Evolutionary conservation across 2,888 invertebrate species (phyloP).

Genomic region (Xylophagus ater): DNA sequence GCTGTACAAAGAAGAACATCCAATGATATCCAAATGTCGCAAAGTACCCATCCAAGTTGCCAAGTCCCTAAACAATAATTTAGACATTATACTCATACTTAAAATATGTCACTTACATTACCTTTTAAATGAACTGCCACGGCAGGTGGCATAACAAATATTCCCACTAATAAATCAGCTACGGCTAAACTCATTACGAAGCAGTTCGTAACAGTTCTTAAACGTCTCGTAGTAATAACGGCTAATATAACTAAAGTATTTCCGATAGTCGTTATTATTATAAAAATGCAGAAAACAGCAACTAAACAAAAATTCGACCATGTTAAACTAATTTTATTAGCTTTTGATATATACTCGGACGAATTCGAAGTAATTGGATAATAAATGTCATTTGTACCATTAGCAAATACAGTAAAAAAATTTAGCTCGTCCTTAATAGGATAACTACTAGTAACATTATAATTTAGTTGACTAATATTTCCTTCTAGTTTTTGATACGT

Average conservation of each 20-base stretch:
- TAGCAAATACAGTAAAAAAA: too few relatives aligned
- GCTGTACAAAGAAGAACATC: slow-evolving; percentile 92
- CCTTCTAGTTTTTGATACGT: too few relatives aligned
- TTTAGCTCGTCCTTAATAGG: too few relatives aligned
- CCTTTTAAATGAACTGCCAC: slow-evolving; percentile 76
- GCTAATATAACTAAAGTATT: slow-evolving; percentile 84
- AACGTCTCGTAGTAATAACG: slow-evolving; percentile 71
- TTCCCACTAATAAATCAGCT: slow-evolving; percentile 86
- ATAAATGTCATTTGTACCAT: too few relatives aligned
- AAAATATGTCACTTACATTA: slow-evolving; percentile 37
- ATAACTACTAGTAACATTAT: too few relatives aligned
- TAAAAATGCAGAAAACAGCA: slow-evolving; percentile 51
- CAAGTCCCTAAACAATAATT: slow-evolving; percentile 53
- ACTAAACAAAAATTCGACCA: slow-evolving; percentile 47
- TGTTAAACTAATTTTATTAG: slow-evolving; percentile 48
- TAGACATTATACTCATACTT: background rate
- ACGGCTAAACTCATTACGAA: slow-evolving; percentile 90
- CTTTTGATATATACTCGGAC: too few relatives aligned
- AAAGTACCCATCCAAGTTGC: slow-evolving; percentile 81
- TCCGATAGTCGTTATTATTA: slow-evolving; percentile 66
- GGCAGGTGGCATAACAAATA: slow-evolving; percentile 90
- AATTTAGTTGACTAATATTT: too few relatives aligned
- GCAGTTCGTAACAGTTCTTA: slow-evolving; percentile 89
- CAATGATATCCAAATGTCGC: slow-evolving; percentile 85
- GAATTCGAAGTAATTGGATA: too few relatives aligned